Evolutionary conservation across 23 tunicate species (phyloP), one percentile per base, ranked within the genome.

Genomic region (Trididemnum miniatum): DNA sequence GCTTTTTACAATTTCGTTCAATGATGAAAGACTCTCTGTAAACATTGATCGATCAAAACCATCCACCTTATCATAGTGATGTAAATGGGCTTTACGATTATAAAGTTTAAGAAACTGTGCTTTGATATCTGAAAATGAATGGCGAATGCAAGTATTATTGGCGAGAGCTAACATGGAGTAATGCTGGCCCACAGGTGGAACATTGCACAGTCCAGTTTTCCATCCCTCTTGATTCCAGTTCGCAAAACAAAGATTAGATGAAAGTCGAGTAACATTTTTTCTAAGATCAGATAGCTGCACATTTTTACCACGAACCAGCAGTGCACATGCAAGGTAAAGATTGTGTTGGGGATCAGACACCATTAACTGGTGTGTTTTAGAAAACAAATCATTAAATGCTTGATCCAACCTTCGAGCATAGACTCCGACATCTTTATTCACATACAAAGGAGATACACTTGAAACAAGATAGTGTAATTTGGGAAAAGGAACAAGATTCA

Each of bases 211-310:
- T n/a, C 99, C 99, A 4, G 96, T 93, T 80, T 96, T 96, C 99
- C 99, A 96, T n/a, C 99, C 99, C 74, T 96, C 99, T 39, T 87
- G 80, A 75, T 96, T 96, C 99, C 99, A 96, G 49, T 83, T 90
- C 0, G 95, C 97, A 88, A 96, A 96, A 18, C 65, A 66, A 37
- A 96, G 77, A 51, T 87, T 87, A 23, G 87, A 54, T 34, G 83
- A 74, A 35, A 96, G 51, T 35, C 87, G 44, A 32, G 97, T 65
- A 73, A 96, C 91, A 59, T 96, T 96, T 0, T 82, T 71, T 34
- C 97, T 67, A 59, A 96, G 35, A 59, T 96, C 99, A 18, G 99
- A 96, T 30, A 92, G 66, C 30, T 85, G 78, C 37, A 96, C 98
- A 35, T 81, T 85, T 80, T 89, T 82, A 24, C 99, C 99, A 59